These are phyloP conservation scores for Dicroscelio sp. DNA, from an alignment of 2,888 invertebrate species.

Conservation along the genomic window DNA sequence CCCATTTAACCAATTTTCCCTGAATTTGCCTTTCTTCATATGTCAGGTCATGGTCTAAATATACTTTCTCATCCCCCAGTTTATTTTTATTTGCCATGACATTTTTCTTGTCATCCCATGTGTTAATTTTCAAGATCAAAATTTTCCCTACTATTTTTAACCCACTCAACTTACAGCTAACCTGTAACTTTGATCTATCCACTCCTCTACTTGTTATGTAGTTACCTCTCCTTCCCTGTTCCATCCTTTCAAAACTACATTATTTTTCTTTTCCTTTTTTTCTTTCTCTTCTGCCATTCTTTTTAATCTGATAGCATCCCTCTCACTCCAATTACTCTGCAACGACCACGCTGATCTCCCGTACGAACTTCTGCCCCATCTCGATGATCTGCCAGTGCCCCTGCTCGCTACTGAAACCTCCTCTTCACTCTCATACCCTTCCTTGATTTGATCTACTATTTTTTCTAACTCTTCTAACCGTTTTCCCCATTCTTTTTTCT, in stretches of 20 bases:
- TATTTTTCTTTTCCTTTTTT: conserved; percentile 40
- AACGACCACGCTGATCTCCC: background rate
- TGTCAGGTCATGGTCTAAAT: conserved; percentile 55
- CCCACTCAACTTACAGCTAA: conserved; percentile 10
- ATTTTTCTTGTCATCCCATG: conserved; percentile 28
- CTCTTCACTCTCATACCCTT: no score
- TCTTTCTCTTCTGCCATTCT: background rate
- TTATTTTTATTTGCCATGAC: conserved; percentile 45
- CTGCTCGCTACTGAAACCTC: no score
- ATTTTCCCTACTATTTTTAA: conserved; percentile 24
- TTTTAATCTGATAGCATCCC: background rate
- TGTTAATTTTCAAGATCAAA: conserved; percentile 42
- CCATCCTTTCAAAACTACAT: conserved; percentile 29
- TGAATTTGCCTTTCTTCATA: conserved; percentile 54
- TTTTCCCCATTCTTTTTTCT: no score
- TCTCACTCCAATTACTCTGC: background rate
- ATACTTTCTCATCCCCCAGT: conserved; percentile 34
- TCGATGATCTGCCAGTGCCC: no score
- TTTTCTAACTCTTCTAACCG: no score
- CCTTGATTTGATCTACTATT: no score
- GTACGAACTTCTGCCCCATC: background rate
- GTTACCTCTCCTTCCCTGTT: background rate
- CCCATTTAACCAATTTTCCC: conserved; percentile 36
- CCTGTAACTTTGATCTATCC: conserved; percentile 29
- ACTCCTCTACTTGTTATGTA: conserved; percentile 16